Base-by-base conservation (phyloP, 2,113 vertebrate genomes). In the Hypomesus transpacificus region DNA sequence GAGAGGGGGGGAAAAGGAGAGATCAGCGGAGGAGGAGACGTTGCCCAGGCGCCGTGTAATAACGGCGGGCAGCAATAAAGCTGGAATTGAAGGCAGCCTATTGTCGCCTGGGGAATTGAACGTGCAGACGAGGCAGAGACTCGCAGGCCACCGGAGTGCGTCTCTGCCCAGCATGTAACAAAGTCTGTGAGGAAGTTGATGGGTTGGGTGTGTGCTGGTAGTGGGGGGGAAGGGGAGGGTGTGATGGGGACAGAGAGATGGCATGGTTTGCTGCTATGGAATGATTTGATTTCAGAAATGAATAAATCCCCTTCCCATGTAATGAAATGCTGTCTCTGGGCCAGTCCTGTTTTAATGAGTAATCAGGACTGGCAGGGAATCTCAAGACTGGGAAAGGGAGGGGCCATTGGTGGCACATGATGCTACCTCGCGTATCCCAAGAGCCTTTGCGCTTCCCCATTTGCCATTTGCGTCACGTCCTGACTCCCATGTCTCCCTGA, bases 11-110 rank as follows among this genome's bases (percentile, higher is more conserved):
- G 56, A 26, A 58, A 34, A 52, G 26, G 68, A 66, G 65, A 65
- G 74, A 78, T 70, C 78, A 68, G 74, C 71, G 51, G 69, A 66
- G 72, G 66, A 77, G 73, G 73, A 76, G 82, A 78, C 77, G 71
- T 84, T 61, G 75, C 70, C 68, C 65, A 66, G 74, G 77, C 67
- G 59, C 61, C 61, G 24, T 79, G 76, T 80, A 89, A 87, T 89
- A 80, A 83, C 82, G 79, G 81, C 81, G 83, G 86, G 82, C 74
- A 69, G 85, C 84, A 90, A 87, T 90, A 88, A 89, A 86, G 80
- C 80, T 82, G 80, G 76, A 86, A 87, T 83, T 80, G 87, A 89
- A 83, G 82, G 78, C 61, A 62, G 73, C 54, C 64, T 80, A 85
- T 88, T 79, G 73, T 78, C 14, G 66, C 83, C 85, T 77, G 82